These are phyloP conservation scores for Creontiades dilutus DNA, from an alignment of 2,888 invertebrate species.

Conservation along the genomic window DNA sequence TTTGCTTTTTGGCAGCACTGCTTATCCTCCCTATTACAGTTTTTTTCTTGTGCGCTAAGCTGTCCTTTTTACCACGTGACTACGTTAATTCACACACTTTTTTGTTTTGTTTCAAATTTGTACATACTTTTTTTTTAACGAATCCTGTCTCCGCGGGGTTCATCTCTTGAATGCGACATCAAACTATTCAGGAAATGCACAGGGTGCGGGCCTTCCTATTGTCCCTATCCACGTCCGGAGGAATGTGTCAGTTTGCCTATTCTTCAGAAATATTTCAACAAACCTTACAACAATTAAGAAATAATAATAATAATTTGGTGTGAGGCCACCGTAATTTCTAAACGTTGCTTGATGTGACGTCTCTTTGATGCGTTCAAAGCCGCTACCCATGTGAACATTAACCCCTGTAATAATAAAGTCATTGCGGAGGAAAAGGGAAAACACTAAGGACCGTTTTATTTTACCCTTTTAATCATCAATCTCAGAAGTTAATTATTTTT, in stretches of 20 bases:
- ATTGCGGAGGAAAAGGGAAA: too few relatives aligned
- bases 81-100: constrained; percentile 1
- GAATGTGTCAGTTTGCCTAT: constrained; percentile 44
- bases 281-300: too few relatives aligned
- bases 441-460: too few relatives aligned
- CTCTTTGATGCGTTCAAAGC: too few relatives aligned
- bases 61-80: neutral
- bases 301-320: too few relatives aligned
- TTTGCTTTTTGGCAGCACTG: constrained; percentile 71
- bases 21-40: constrained; percentile 31
- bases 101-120: constrained; percentile 5
- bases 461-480: too few relatives aligned
- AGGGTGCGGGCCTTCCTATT: constrained; percentile 41
- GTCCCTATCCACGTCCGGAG: neutral
- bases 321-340: too few relatives aligned
- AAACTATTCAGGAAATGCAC: constrained; percentile 15
- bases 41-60: constrained; percentile 25
- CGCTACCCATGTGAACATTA: too few relatives aligned
- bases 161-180: constrained; percentile 3
- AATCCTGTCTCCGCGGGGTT: neutral
- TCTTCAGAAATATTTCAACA: neutral
- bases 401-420: too few relatives aligned
- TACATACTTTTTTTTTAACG: constrained; percentile 53
- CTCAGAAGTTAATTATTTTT: too few relatives aligned
- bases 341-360: too few relatives aligned